phyloP scores from a whole-genome alignment of 2,113 vertebrate species.

The Leptodactylus fuscus region DNA sequence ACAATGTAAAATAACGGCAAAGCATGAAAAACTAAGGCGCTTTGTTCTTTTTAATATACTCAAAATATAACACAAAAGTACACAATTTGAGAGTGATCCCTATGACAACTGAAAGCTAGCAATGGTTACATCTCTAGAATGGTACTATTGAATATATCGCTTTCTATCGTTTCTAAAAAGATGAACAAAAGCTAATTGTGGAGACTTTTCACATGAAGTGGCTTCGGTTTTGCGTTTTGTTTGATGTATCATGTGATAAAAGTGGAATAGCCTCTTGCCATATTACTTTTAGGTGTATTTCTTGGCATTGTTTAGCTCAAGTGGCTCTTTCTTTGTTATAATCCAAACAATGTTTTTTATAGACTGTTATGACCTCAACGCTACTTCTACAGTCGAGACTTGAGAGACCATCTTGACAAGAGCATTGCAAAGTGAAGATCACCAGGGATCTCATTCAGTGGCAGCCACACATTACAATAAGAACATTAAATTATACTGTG shows the following conservation, averaged over 20 bases:
- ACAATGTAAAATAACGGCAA: not conserved
- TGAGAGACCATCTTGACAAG: slow-evolving; percentile 62
- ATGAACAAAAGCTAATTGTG: not conserved
- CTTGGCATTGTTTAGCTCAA: slow-evolving; percentile 60
- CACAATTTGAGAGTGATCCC: not conserved
- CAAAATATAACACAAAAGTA: not conserved
- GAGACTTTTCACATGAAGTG: not conserved
- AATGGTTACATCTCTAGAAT: not conserved
- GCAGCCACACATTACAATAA: slow-evolving; percentile 56
- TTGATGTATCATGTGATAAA: not conserved
- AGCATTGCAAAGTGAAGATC: not conserved
- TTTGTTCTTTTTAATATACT: not conserved
- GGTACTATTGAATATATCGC: not conserved
- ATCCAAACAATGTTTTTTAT: slow-evolving; percentile 65
- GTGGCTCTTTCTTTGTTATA: slow-evolving; percentile 47
- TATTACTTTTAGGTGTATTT: slow-evolving; percentile 61
- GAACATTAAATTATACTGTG: slow-evolving; percentile 33
- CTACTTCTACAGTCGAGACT: slow-evolving; percentile 62
- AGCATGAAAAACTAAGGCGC: not conserved
- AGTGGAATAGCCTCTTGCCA: slow-evolving; percentile 6
- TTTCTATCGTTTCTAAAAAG: not conserved
- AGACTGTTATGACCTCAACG: slow-evolving; percentile 57
- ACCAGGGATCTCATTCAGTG: slow-evolving; percentile 16
- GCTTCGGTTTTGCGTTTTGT: not conserved
- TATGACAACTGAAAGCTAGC: not conserved